Percentiles rank a stretch among this genome's conserved stretches.
phyloP scores from a whole-genome alignment of 2,888 invertebrate genomes.

The Drosophila kokeensis region DNA sequence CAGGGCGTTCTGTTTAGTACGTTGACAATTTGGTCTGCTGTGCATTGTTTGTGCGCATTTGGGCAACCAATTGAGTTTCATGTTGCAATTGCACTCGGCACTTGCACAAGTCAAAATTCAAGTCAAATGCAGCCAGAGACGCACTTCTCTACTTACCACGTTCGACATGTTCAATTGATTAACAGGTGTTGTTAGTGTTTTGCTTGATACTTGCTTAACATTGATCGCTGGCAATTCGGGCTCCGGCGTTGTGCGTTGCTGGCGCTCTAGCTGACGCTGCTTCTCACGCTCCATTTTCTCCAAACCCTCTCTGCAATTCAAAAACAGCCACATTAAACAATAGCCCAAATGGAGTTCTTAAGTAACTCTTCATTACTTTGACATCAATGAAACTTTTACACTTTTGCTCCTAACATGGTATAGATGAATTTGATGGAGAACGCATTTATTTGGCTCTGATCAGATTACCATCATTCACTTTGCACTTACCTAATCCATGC shows the following conservation, averaged over 20 bases:
- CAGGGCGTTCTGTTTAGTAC: constrained; percentile 31
- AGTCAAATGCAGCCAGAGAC: constrained; percentile 43
- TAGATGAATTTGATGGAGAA: too few relatives aligned
- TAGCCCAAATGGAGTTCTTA: neutral
- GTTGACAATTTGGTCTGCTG: constrained; percentile 39
- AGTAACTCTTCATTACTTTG: too few relatives aligned
- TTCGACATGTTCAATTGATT: constrained; percentile 73
- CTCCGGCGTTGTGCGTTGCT: constrained; percentile 78
- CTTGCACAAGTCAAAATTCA: constrained; percentile 41
- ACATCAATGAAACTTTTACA: too few relatives aligned
- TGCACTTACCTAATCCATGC: constrained; percentile 95
- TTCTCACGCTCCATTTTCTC: constrained; percentile 99
- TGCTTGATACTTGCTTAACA: constrained; percentile 73
- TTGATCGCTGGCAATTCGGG: constrained; percentile 40
- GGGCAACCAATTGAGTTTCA: constrained; percentile 52
- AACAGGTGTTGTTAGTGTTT: constrained; percentile 72
- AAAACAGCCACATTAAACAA: neutral
- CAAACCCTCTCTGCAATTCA: constrained; percentile 88
- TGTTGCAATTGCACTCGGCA: constrained; percentile 46
- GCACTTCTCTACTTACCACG: constrained; percentile 67
- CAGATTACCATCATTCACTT: neutral
- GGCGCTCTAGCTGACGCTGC: constrained; percentile 92
- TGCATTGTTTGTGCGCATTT: constrained; percentile 47
- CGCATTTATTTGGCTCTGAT: neutral
- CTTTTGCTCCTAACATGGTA: too few relatives aligned